A percentile compares a stretch with the other conserved stretches of the same genome.
Conservation (phyloP, 1,140 invertebrate species). For the Aphelinus certus region DNA sequence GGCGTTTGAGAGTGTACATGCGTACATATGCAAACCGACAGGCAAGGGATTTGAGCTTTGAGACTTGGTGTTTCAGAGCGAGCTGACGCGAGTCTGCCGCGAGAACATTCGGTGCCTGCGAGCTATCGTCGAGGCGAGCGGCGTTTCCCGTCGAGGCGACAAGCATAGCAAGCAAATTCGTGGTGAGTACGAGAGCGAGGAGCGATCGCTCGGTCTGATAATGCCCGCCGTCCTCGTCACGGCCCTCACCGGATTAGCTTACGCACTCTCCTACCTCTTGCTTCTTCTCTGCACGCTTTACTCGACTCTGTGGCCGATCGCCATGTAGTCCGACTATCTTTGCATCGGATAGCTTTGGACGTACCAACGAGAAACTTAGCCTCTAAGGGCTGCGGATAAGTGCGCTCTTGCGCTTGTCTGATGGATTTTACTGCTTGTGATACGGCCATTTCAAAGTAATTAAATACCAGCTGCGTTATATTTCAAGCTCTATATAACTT, state of each 20-base stretch:
- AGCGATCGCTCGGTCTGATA: constrained; percentile 40
- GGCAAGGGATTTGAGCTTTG: neutral
- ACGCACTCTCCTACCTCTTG: constrained; percentile 36
- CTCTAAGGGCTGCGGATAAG: no score
- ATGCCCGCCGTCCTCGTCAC: constrained; percentile 47
- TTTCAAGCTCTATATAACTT: no score
- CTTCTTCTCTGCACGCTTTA: neutral
- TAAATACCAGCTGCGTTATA: no score
- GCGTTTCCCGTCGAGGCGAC: constrained; percentile 56
- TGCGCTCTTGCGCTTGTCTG: no score
- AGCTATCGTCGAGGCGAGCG: constrained; percentile 66
- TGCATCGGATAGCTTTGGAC: no score
- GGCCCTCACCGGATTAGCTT: constrained; percentile 45
- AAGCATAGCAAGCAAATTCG: constrained; percentile 62
- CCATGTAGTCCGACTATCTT: no score
- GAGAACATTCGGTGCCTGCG: constrained; percentile 78
- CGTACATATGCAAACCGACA: no score
- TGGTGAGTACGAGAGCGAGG: constrained; percentile 55
- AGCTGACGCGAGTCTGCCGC: constrained; percentile 78
- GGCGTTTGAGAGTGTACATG: no score
- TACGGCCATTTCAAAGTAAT: no score
- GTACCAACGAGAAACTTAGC: no score
- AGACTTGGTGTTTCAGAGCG: constrained; percentile 70
- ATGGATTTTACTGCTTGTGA: no score
- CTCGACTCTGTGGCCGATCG: no score